Evolutionary conservation across 2,113 vertebrate genomes (phyloP).

Genomic region (Nibea albiflora): DNA sequence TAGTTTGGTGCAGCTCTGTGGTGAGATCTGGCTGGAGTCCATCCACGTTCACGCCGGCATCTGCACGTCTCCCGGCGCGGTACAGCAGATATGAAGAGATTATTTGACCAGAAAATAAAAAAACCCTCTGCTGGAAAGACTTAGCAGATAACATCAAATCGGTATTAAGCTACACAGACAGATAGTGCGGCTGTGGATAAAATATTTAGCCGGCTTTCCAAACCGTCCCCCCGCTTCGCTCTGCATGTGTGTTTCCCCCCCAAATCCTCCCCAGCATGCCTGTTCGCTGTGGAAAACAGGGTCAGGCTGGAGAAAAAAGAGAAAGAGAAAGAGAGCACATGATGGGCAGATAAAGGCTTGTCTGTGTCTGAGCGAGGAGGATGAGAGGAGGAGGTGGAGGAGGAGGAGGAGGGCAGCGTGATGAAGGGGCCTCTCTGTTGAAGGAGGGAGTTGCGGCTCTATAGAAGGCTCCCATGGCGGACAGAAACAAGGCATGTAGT

Average conservation of each 20-base stretch:
- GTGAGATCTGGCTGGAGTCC: not conserved
- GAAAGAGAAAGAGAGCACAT: slow-evolving; percentile 69
- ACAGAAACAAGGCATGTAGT: slow-evolving; percentile 76
- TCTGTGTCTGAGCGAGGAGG: slow-evolving; percentile 74
- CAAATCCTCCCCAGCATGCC: slow-evolving; percentile 64
- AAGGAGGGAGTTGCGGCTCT: slow-evolving; percentile 64
- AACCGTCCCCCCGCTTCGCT: slow-evolving; percentile 39
- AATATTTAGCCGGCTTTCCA: slow-evolving; percentile 69
- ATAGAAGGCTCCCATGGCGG: slow-evolving; percentile 69
- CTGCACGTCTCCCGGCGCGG: not conserved
- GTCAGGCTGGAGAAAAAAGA: slow-evolving; percentile 65
- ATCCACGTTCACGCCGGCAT: not conserved
- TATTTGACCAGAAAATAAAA: slow-evolving; percentile 60
- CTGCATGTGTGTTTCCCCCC: slow-evolving; percentile 21
- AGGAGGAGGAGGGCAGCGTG: slow-evolving; percentile 59
- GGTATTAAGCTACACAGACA: slow-evolving; percentile 68
- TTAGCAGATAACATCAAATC: slow-evolving; percentile 75
- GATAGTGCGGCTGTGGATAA: slow-evolving; percentile 69
- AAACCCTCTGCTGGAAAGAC: slow-evolving; percentile 60
- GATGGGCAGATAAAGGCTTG: slow-evolving; percentile 80
- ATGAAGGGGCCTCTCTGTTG: slow-evolving; percentile 80
- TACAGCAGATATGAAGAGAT: slow-evolving; percentile 46
- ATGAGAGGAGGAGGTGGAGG: slow-evolving; percentile 40
- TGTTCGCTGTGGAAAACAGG: slow-evolving; percentile 67
- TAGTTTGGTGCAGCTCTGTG: not conserved